Conservation (phyloP, 2,113 vertebrate species). For the Balaeniceps rex region DNA sequence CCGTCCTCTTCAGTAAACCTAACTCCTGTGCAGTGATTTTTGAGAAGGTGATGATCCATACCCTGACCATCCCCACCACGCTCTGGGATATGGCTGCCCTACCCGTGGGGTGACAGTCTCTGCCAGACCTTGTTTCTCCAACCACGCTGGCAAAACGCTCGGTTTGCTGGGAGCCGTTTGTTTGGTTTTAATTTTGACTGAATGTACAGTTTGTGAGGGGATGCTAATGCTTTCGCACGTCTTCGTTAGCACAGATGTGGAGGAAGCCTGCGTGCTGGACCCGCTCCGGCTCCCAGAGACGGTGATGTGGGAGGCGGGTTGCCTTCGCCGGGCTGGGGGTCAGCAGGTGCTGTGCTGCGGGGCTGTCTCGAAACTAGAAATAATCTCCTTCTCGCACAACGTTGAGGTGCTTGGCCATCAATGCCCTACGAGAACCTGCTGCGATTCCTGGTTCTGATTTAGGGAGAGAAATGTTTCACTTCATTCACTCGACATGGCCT, state of each 20-base stretch:
- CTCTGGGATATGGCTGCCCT: background rate
- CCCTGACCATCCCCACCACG: background rate
- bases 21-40: background rate
- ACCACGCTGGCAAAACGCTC: fast-evolving
- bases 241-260: background rate
- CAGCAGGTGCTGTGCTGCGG: background rate
- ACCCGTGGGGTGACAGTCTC: background rate
- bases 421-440: background rate
- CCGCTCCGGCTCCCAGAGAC: background rate
- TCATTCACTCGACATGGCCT: background rate
- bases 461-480: background rate
- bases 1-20: background rate
- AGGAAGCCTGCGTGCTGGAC: background rate
- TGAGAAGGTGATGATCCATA: background rate
- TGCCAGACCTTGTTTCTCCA: background rate
- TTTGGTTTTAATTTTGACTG: slow-evolving; percentile 24
- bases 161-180: background rate
- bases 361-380: background rate
- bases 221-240: background rate
- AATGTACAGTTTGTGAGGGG: background rate
- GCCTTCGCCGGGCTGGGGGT: fast-evolving
- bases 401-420: background rate
- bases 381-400: background rate
- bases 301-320: background rate
- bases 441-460: background rate